Conservation (phyloP, 2,797 vertebrate species). For the Parambassis ranga region DNA sequence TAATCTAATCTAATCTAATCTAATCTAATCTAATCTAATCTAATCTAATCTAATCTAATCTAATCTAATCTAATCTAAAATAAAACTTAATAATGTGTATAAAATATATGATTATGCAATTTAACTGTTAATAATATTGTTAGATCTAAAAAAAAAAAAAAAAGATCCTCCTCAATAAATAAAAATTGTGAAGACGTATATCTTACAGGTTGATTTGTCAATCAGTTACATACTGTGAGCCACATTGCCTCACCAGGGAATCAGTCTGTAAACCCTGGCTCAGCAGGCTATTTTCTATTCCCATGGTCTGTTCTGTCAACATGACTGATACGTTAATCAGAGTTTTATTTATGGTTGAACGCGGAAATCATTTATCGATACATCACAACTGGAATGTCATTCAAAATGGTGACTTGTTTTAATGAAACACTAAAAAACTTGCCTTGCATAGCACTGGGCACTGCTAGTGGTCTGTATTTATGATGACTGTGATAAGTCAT, state of each 20-base stretch:
- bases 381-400: conserved; percentile 30
- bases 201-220: conserved; percentile 40
- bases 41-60: conserved; percentile 8
- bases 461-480: conserved; percentile 27
- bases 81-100: neutral
- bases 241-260: conserved; percentile 31
- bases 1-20: neutral
- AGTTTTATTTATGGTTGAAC: conserved; percentile 53
- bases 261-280: conserved; percentile 33
- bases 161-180: conserved; percentile 10
- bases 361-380: conserved; percentile 46
- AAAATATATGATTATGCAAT: neutral
- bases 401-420: conserved; percentile 40
- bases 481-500: conserved; percentile 28
- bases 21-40: conserved; percentile 1
- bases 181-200: conserved; percentile 2
- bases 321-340: conserved; percentile 61
- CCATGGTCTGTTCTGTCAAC: conserved; percentile 43
- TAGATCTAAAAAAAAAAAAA: neutral
- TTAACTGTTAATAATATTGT: neutral
- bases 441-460: neutral
- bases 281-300: conserved; percentile 48
- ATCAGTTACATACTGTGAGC: conserved; percentile 39
- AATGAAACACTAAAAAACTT: conserved; percentile 38
- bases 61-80: conserved; percentile 3